Base-by-base conservation (phyloP, 2,113 vertebrate species). In the Typhlomys cinereus region DNA sequence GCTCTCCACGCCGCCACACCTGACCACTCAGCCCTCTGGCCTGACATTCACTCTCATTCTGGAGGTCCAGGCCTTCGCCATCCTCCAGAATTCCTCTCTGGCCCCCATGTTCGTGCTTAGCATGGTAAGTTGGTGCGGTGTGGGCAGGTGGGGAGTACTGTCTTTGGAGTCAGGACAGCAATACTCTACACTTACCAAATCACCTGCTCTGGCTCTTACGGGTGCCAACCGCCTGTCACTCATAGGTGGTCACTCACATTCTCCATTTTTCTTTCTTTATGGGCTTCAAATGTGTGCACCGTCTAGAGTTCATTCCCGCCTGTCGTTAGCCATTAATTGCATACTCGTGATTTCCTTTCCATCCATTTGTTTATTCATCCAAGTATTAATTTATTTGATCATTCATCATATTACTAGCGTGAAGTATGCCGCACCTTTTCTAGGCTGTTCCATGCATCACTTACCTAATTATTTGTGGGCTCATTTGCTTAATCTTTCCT, bases 81-180 rank as follows among this genome's bases (percentile, higher is more conserved):
- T 98, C 66, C 95, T 97, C 34, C 95, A 97, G 0, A 70, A 96
- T 71, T 73, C 97, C 80, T 97, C 95, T 10, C 83, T 97, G 92
- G 95, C 74, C 5, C 94, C 97, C 4, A 97, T 98, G 75, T 98
- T 98, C 71, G 66, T 95, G 76, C 95, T 98, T 21, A 83, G 67
- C 23, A 14, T 97, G 98, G 98, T 98, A 96, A 98, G 98, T 4
- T 0, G 14, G 11, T 66, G 62, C 9, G 25, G 74, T n/a, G 5
- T 0, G 29, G 2, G 57, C 62, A 44, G 41, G 36, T 29, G 76
- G 75, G 62, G 1, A 4, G 23, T 39, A 20, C 21, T 34, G 14
- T 18, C 7, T 75, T 75, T 8, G 34, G 12, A 34, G n/a, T 14
- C 10, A 2, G 0, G 54, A 11, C 34, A 14, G 29, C 20, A 31